Percentiles rank a stretch among this genome's conserved stretches.
Evolutionary conservation across 2,797 vertebrate species (phyloP).

Genomic region (Strix occidentalis): DNA sequence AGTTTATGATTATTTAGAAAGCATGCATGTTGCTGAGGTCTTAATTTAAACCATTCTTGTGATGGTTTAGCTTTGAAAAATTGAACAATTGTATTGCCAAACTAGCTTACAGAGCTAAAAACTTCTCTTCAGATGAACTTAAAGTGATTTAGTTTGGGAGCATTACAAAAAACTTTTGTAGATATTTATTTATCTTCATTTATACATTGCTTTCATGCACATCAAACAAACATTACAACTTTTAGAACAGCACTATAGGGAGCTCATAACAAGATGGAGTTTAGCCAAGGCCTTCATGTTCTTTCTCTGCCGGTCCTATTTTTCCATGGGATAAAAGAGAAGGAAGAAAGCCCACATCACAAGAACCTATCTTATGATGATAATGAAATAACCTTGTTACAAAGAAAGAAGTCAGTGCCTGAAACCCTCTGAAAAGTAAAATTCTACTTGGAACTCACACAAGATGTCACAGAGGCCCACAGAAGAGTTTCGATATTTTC

Average conservation of each 20-base stretch:
- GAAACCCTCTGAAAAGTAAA: slow-evolving; percentile 63
- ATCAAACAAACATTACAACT: neutral
- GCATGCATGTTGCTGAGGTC: neutral
- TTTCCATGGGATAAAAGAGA: slow-evolving; percentile 25
- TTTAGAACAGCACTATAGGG: neutral
- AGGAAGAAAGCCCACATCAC: slow-evolving; percentile 30
- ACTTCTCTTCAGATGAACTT: neutral
- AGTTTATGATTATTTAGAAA: neutral
- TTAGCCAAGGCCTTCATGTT: neutral
- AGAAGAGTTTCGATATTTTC: slow-evolving; percentile 56
- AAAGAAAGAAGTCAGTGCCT: slow-evolving; percentile 53
- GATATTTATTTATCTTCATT: neutral
- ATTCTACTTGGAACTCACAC: slow-evolving; percentile 64
- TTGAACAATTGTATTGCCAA: neutral
- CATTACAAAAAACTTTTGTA: neutral
- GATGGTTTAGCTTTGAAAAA: neutral
- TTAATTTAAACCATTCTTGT: neutral
- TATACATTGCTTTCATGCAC: neutral
- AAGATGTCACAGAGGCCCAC: neutral
- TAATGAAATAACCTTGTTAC: slow-evolving; percentile 58
- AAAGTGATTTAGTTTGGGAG: neutral
- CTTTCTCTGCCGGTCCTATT: neutral
- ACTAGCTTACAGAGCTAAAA: neutral
- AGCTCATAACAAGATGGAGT: neutral
- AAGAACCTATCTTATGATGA: slow-evolving; percentile 44